Conservation (phyloP, 2,113 vertebrate genomes). For the Malurus elegans region DNA sequence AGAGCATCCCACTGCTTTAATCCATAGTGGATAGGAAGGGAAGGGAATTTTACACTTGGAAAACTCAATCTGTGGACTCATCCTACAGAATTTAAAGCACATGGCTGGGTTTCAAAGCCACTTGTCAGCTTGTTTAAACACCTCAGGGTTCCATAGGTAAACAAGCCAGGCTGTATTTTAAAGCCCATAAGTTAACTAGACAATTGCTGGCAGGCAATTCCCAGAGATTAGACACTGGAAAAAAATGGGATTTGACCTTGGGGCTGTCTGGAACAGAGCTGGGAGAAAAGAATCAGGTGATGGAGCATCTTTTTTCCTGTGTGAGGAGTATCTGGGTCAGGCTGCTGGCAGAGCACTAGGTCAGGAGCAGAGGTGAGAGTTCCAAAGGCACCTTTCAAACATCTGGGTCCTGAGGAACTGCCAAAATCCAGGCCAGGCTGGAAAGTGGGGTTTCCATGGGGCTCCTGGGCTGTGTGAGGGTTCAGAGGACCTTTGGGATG, state of each 20-base stretch:
- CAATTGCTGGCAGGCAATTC: constrained; percentile 1
- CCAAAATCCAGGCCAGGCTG: background rate
- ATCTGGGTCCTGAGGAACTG: background rate
- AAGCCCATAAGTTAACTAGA: background rate
- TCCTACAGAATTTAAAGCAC: background rate
- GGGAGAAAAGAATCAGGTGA: background rate
- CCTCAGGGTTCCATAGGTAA: background rate
- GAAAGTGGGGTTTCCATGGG: background rate
- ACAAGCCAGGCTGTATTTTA: background rate
- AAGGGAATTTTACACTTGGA: background rate
- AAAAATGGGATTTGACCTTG: background rate
- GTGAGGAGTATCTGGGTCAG: background rate
- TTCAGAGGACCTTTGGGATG: background rate
- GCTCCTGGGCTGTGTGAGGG: background rate
- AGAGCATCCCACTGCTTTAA: background rate
- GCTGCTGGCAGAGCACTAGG: background rate
- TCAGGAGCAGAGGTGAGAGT: background rate
- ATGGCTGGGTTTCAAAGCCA: constrained; percentile 5
- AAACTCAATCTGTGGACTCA: background rate
- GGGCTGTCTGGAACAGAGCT: background rate
- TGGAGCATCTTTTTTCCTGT: background rate
- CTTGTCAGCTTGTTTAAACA: constrained; percentile 30
- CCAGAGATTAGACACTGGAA: background rate
- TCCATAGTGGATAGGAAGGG: background rate
- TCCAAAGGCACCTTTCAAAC: background rate